Base-by-base conservation (phyloP, 2,113 vertebrate species). In the Platichthys flesus region DNA sequence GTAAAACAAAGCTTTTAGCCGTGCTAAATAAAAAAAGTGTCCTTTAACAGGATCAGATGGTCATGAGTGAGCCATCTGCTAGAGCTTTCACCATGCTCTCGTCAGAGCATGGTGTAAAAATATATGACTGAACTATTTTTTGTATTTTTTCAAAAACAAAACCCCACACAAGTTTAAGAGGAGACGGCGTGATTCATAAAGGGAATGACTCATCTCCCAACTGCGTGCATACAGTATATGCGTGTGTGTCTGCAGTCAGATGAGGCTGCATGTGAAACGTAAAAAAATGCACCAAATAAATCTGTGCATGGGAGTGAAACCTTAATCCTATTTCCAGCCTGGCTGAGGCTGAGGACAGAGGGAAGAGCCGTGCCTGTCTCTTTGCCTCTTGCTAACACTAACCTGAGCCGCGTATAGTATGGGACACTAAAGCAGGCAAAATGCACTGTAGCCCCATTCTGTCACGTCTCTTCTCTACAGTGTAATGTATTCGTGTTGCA, bases 381-480 rank as follows among this genome's bases (percentile, higher is more conserved):
- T 66, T 72, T 66, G 68, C 51, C 31, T 71, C 67, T 78, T 4
- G 2, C 74, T 63, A 14, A 62, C 10, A 8, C 79, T 42, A 82
- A 75, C 78, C 74, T 85, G 65, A 84, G 74, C 55, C 45, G 52
- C 8, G n/a, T 40, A 65, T 63, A 63, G 71, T 18, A 47, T 62
- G 75, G 71, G 70, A 83, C 71, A 54, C 85, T 58, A 64, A 71
- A 88, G 60, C 76, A 56, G 80, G 61, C 37, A 56, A 84, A 79
- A 83, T 63, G 64, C 84, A 74, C 81, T 49, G 72, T 61, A 88
- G 81, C 90, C 90, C 76, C 89, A 89, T 92, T 90, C 82, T 89
- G 89, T 90, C 84, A 88, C 85, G 84, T 86, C 78, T 65, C 20
- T 18, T 84, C 81, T 76, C 49, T 28, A 28, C 26, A 2, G 56